phyloP scores from a whole-genome alignment of 2,797 vertebrate species.

The Sphaeramia orbicularis region DNA sequence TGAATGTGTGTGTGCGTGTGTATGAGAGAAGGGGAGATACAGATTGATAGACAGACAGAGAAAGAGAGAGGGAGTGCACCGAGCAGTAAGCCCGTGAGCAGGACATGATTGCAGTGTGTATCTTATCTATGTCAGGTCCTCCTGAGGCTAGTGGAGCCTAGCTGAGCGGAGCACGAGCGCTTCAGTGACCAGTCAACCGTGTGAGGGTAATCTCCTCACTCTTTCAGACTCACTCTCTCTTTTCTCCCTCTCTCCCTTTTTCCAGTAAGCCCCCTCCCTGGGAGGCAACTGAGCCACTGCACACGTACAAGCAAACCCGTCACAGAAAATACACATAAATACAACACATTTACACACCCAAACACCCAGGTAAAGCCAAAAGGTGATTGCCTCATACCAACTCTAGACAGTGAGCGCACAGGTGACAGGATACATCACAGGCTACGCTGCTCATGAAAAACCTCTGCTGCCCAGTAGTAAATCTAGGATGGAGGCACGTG shows the following conservation, averaged over 20 bases:
- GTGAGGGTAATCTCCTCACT: conserved; percentile 86
- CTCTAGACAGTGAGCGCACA: conserved; percentile 69
- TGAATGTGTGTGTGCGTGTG: conserved; percentile 17
- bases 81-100: conserved; percentile 83
- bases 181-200: conserved; percentile 88
- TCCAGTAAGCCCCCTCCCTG: conserved; percentile 70
- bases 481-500: conserved; percentile 41
- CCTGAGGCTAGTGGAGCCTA: conserved; percentile 84
- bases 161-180: conserved; percentile 82
- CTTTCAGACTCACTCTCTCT: conserved; percentile 68
- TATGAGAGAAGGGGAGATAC: conserved; percentile 44
- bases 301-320: conserved; percentile 50
- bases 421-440: conserved; percentile 66
- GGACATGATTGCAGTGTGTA: conserved; percentile 86
- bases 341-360: conserved; percentile 50
- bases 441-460: conserved; percentile 55
- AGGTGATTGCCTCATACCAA: conserved; percentile 71
- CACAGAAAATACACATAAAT: conserved; percentile 55
- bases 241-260: conserved; percentile 46
- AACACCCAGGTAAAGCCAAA: conserved; percentile 59
- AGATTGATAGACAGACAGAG: conserved; percentile 66
- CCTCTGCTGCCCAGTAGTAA: conserved; percentile 60
- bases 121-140: conserved; percentile 86
- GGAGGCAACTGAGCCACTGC: conserved; percentile 66
- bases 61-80: conserved; percentile 68